A percentile compares a stretch with the other conserved stretches of the same genome.
These are phyloP conservation scores for Arctia plantaginis DNA, from an alignment of 2,888 invertebrate genomes.

Conservation along the genomic window DNA sequence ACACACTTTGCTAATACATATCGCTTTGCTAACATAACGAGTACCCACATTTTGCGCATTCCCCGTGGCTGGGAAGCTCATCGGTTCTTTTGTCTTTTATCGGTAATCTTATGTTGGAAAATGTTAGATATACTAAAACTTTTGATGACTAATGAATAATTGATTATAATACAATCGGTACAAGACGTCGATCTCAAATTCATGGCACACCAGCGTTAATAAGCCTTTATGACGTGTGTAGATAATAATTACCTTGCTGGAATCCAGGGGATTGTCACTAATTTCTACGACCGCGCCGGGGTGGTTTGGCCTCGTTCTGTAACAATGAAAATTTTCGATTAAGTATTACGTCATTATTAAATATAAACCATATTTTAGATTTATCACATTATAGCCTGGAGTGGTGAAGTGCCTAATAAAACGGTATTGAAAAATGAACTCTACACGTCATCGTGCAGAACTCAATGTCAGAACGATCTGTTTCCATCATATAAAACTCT, in stretches of 20 bases:
- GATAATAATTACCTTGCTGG: conserved; percentile 94
- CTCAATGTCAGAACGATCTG: conserved; percentile 1
- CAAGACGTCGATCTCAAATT: neutral
- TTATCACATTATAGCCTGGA: neutral
- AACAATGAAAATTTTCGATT: conserved; percentile 69
- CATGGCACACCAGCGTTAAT: neutral
- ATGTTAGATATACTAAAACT: no score
- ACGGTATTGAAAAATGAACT: no score
- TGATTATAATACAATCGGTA: neutral
- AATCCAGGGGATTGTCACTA: conserved; percentile 98
- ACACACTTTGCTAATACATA: no score
- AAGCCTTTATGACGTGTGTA: neutral
- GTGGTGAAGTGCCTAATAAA: no score
- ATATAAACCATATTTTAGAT: neutral
- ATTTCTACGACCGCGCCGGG: conserved; percentile 98
- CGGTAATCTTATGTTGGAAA: neutral
- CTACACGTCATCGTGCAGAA: neutral
- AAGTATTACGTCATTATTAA: neutral
- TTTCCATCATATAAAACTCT: neutral
- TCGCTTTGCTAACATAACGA: no score
- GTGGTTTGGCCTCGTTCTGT: conserved; percentile 96
- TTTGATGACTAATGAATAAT: no score
- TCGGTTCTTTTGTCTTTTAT: no score
- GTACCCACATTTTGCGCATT: no score
- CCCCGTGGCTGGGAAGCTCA: no score